phyloP scores from a whole-genome alignment of 2,797 vertebrate species.

The Tadarida brasiliensis region DNA sequence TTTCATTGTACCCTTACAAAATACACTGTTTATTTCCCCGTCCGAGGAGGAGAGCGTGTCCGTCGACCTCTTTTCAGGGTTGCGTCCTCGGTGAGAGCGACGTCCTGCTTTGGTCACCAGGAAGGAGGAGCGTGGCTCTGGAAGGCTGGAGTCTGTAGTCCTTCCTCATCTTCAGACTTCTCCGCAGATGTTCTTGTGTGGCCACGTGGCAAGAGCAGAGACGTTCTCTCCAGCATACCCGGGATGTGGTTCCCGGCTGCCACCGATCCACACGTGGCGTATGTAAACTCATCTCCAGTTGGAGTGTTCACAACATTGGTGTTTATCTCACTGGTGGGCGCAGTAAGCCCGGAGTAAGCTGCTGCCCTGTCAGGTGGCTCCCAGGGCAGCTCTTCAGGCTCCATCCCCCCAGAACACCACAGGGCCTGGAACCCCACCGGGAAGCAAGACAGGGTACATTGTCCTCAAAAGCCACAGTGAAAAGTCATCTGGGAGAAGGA shows the following conservation, averaged over 20 bases:
- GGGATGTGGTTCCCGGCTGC: not conserved
- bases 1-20: conserved; percentile 63
- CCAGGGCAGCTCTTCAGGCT: not conserved
- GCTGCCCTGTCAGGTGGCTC: not conserved
- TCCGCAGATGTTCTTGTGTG: not conserved
- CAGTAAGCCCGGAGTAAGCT: not conserved
- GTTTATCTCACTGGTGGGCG: not conserved
- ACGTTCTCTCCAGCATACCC: not conserved
- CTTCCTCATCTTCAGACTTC: not conserved
- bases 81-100: not conserved
- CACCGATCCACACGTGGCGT: not conserved
- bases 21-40: conserved; percentile 21
- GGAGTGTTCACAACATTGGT: not conserved
- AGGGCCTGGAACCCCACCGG: not conserved
- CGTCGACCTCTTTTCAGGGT: not conserved
- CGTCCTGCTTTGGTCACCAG: not conserved
- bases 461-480: not conserved
- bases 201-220: not conserved
- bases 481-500: not conserved
- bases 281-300: not conserved
- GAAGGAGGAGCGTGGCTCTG: conserved; percentile 30
- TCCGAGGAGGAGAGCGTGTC: conserved; percentile 25
- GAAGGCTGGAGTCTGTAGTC: not conserved
- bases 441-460: not conserved
- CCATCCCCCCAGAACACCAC: not conserved